phyloP scores from a whole-genome alignment of 2,113 vertebrate genomes.

The Aix galericulata region DNA sequence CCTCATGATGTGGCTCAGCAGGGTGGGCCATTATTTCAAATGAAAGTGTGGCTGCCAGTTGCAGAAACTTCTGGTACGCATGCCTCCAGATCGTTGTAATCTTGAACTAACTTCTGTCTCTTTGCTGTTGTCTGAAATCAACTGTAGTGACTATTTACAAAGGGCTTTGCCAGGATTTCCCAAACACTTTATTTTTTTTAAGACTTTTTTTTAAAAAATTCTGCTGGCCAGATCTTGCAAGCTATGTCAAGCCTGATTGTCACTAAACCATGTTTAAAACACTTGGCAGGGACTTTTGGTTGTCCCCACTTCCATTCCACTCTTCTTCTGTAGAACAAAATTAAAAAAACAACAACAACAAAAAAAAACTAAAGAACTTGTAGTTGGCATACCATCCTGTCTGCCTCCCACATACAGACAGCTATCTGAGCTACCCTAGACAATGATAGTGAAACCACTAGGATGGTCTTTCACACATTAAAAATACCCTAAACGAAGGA shows the following conservation, averaged over 20 bases:
- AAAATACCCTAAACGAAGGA: not conserved
- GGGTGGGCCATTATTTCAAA: conserved; percentile 61
- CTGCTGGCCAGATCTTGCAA: not conserved
- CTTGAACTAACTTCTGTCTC: not conserved
- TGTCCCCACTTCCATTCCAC: not conserved
- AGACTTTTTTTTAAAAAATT: not conserved
- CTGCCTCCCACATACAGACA: not conserved
- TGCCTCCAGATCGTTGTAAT: not conserved
- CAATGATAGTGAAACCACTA: not conserved
- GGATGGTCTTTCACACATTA: not conserved
- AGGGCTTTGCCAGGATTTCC: not conserved
- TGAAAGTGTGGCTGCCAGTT: conserved; percentile 35
- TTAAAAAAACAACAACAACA: not conserved
- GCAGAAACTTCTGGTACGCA: not conserved
- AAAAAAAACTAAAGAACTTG: not conserved
- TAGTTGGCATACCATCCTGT: not conserved
- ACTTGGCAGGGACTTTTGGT: not conserved
- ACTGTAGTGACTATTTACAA: not conserved
- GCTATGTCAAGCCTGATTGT: not conserved
- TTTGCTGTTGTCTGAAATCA: not conserved
- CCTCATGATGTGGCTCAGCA: conserved; percentile 34
- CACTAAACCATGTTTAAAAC: not conserved
- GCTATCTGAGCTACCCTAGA: not conserved
- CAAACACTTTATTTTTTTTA: not conserved
- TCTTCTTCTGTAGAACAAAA: not conserved